These are phyloP conservation scores for Cantharis nigra DNA, from an alignment of 2,888 invertebrate species.

Conservation along the genomic window DNA sequence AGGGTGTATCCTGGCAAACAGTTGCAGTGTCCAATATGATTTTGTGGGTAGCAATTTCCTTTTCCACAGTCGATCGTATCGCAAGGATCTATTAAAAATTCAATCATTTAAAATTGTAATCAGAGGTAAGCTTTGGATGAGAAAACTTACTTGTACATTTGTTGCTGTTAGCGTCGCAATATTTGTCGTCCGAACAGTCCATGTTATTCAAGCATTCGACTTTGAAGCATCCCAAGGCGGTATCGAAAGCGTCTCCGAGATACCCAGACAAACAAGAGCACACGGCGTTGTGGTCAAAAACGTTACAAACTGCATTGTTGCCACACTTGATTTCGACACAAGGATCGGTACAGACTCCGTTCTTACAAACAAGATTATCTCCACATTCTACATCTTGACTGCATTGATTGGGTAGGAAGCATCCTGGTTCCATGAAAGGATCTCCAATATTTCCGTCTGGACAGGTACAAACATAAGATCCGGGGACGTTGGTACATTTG, in stretches of 20 bases:
- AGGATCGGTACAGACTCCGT: slow-evolving; percentile 80
- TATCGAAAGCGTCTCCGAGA: slow-evolving; percentile 79
- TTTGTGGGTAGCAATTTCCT: slow-evolving; percentile 74
- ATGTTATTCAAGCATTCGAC: slow-evolving; percentile 82
- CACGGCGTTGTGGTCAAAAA: slow-evolving; percentile 70
- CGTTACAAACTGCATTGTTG: slow-evolving; percentile 74
- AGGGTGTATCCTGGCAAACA: slow-evolving; percentile 78
- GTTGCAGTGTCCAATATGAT: slow-evolving; percentile 74
- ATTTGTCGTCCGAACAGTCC: slow-evolving; percentile 76
- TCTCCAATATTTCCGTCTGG: slow-evolving; percentile 80
- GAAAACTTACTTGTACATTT: slow-evolving; percentile 73
- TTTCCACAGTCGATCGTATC: slow-evolving; percentile 78
- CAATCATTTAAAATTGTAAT: neutral
- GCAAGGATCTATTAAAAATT: slow-evolving; percentile 75
- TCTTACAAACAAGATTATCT: slow-evolving; percentile 74
- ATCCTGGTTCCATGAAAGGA: slow-evolving; percentile 72
- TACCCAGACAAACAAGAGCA: slow-evolving; percentile 82
- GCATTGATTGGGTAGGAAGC: slow-evolving; percentile 78
- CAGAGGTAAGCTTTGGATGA: slow-evolving; percentile 4
- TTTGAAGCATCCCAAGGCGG: slow-evolving; percentile 81
- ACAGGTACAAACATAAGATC: slow-evolving; percentile 81
- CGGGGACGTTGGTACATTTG: slow-evolving; percentile 77
- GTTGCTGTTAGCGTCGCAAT: slow-evolving; percentile 74
- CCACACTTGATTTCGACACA: slow-evolving; percentile 77
- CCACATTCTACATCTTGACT: slow-evolving; percentile 74